Conservation (phyloP, 2,797 vertebrate species). For the Gymnothorax reevesii region DNA sequence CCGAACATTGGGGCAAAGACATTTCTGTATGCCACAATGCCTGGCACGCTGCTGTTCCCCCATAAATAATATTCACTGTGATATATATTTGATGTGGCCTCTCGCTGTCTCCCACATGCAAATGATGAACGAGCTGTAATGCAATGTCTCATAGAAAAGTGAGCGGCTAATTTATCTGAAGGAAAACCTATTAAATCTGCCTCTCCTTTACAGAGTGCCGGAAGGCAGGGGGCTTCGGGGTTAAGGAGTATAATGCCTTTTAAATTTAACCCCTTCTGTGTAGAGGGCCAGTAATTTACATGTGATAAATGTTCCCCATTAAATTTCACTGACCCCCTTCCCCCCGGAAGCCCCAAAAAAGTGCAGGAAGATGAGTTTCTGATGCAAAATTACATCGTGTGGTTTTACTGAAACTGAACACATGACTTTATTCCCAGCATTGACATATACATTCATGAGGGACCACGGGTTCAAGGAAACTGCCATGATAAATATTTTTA, state of each 20-base stretch:
- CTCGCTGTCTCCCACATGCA: constrained; percentile 3
- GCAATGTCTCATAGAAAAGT: constrained; percentile 8
- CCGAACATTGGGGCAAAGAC: neutral
- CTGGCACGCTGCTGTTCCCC: neutral
- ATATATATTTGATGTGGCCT: constrained; percentile 18
- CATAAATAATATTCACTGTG: constrained; percentile 13
- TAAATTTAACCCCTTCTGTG: constrained; percentile 5
- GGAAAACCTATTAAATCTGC: constrained; percentile 4
- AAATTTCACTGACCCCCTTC: neutral
- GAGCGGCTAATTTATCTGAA: constrained; percentile 10
- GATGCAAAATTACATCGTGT: neutral
- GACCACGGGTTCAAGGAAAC: neutral
- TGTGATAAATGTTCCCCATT: neutral
- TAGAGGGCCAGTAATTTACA: neutral
- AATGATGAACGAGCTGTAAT: constrained; percentile 3
- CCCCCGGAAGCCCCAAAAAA: too few relatives aligned
- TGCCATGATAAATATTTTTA: neutral
- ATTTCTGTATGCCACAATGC: neutral
- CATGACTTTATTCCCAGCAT: neutral
- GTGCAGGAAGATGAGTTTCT: neutral
- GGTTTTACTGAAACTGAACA: neutral
- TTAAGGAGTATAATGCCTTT: constrained; percentile 8
- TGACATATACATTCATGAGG: neutral
- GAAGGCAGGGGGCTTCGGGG: neutral
- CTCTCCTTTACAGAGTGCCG: neutral